These are phyloP conservation scores for Strix uralensis DNA, from an alignment of 2,113 vertebrate species.

Conservation along the genomic window DNA sequence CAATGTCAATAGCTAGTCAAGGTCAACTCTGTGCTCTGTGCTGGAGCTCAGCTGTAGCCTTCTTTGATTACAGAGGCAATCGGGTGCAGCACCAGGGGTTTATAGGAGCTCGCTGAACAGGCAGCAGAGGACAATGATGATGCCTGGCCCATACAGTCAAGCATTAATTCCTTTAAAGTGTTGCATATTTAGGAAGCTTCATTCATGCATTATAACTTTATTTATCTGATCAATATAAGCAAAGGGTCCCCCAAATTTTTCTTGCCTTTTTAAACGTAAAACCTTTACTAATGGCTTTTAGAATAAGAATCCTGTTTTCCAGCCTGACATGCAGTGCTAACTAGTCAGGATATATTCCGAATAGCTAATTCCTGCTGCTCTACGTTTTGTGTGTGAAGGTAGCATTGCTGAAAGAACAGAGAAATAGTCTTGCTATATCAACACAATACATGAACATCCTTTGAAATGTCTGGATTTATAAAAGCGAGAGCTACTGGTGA, in stretches of 20 bases:
- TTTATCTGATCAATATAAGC: neutral
- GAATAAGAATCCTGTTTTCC: neutral
- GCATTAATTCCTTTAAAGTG: neutral
- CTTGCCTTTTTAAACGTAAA: neutral
- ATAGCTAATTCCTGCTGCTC: neutral
- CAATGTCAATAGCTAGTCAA: neutral
- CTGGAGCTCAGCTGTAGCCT: neutral
- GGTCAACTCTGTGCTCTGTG: neutral
- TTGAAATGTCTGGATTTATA: neutral
- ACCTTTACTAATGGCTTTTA: neutral
- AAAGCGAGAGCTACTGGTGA: neutral
- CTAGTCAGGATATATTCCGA: neutral
- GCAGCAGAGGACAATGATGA: neutral
- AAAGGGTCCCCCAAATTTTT: neutral
- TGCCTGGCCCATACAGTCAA: neutral
- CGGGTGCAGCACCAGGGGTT: neutral
- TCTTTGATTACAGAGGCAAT: neutral
- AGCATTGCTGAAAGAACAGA: neutral
- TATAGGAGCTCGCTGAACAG: neutral
- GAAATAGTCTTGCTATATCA: neutral
- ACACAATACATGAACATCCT: neutral
- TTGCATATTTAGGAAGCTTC: neutral
- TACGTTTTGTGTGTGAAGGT: neutral
- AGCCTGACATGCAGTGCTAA: neutral
- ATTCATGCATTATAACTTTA: neutral